Evolutionary conservation across 2,888 invertebrate genomes (phyloP).

Genomic region (Pseudococcus jackbeardsleyi): DNA sequence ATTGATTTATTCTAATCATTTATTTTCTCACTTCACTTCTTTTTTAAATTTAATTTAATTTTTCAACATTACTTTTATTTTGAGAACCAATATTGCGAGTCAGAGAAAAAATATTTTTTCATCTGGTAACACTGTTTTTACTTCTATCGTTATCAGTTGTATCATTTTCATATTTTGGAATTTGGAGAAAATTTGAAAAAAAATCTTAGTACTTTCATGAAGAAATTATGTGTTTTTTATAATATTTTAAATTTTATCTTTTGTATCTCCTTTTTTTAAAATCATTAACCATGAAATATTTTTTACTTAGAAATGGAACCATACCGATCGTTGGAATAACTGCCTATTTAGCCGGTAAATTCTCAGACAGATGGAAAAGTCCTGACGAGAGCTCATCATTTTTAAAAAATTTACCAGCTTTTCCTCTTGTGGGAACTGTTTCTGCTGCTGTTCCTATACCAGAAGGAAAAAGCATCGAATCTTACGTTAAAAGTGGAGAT

Average conservation of each 20-base stretch:
- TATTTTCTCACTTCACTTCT: too few species aligned
- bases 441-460: constrained; percentile 60
- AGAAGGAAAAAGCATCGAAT: neutral
- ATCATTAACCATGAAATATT: neutral
- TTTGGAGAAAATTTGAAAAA: too few species aligned
- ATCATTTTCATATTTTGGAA: too few species aligned
- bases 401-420: constrained; percentile 54
- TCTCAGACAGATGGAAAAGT: constrained; percentile 29
- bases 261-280: neutral
- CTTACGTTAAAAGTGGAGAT: neutral
- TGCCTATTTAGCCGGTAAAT: constrained; percentile 26
- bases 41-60: too few species aligned
- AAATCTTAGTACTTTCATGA: neutral
- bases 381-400: neutral
- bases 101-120: neutral
- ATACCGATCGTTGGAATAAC: constrained; percentile 4
- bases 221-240: neutral
- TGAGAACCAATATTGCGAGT: neutral
- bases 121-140: neutral
- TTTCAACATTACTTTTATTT: neutral
- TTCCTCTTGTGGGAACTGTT: constrained; percentile 61
- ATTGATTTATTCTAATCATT: too few species aligned
- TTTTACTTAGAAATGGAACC: neutral
- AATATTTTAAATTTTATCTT: neutral
- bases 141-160: neutral